Evolutionary conservation across 2,113 vertebrate genomes (phyloP).

Genomic region (Oophaga pumilio): DNA sequence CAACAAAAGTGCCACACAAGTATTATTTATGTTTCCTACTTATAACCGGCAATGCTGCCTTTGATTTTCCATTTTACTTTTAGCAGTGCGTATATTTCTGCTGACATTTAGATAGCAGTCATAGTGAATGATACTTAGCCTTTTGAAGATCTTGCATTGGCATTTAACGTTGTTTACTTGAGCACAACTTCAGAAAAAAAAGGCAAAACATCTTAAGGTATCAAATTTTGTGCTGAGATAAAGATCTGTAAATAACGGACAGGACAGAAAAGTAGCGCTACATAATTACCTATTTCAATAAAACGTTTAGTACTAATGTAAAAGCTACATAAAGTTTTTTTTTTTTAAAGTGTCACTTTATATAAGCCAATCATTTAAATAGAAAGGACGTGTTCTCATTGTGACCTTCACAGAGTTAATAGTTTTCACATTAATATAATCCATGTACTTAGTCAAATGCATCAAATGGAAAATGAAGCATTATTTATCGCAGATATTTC

Average conservation of each 20-base stretch:
- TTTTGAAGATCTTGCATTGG: conserved; percentile 20
- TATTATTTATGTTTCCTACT: background rate
- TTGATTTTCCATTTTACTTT: background rate
- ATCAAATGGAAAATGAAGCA: background rate
- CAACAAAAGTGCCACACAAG: background rate
- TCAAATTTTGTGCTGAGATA: background rate
- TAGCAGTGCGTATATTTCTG: background rate
- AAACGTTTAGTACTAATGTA: background rate
- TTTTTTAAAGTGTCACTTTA: background rate
- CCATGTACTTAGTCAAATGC: background rate
- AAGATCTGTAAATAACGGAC: background rate
- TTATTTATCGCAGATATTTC: background rate
- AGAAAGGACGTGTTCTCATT: background rate
- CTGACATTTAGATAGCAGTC: conserved; percentile 23
- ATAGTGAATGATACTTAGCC: conserved; percentile 14
- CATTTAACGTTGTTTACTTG: conserved; percentile 9
- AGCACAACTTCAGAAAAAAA: background rate
- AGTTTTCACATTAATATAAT: background rate
- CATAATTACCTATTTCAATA: background rate
- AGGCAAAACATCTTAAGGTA: background rate
- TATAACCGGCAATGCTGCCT: background rate
- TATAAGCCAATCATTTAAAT: background rate
- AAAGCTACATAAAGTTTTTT: background rate
- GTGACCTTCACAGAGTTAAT: background rate
- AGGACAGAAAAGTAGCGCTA: background rate